Evolutionary conservation across 2,888 invertebrate genomes (phyloP), one percentile per base, ranked within the genome.

Genomic region (Amiota minor): DNA sequence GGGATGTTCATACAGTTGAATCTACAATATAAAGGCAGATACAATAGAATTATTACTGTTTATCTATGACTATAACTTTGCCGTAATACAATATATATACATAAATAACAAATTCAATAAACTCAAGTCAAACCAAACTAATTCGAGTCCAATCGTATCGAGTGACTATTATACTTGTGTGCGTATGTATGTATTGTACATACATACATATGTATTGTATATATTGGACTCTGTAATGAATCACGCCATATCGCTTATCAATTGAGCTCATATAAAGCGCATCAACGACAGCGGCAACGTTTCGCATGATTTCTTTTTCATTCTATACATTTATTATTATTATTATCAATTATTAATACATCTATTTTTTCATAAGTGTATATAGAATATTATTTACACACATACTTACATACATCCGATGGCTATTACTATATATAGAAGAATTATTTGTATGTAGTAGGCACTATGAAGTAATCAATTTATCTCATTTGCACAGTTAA

Each of bases 181-280:
- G n/a, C 16, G 53, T 53, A 16, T 49, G 14, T 47, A 35, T 20
- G 50, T 49, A 18, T 20, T 16, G n/a, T 67, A 9, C 8, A 47
- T 67, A 67, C 20, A 16, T 23, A 20, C 47, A 16, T 47, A 8
- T 16, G 6, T 46, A 49, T 16, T 69, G 69, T 70, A 59, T 16
- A 14, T 46, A 49, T 16, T 69, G 69, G 59, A 59, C 59, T 70
- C 16, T 46, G 70, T 10, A 55, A 70, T 70, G 59, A 70, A 70
- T 70, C 70, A 70, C 70, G 70, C 70, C 70, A 70, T 70, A 10
- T 14, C 35, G 12, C 56, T 70, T 70, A 70, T 70, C 70, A 69
- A 16, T 20, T 20, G 11, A 59, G 35, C 35, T 35, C 35, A 35
- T 35, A 16, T 20, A 16, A 59, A 59, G 12, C 11, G 18, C 59